Conservation (phyloP, 2,888 invertebrate genomes). For the Cremastinae sp. region DNA sequence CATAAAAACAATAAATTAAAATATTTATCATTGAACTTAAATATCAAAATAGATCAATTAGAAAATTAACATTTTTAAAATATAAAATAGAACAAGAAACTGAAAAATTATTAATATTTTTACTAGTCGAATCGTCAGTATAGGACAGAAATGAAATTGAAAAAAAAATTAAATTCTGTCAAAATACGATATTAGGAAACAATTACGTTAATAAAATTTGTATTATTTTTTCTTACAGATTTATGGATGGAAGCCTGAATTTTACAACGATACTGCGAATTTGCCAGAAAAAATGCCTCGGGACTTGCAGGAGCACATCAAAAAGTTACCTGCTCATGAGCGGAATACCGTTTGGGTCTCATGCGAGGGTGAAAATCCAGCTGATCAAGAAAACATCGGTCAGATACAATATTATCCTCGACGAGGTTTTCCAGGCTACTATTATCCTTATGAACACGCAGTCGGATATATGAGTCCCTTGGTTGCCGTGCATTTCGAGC, state of each 20-base stretch:
- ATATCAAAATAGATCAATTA: too few species aligned
- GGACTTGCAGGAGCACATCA: slow-evolving; percentile 86
- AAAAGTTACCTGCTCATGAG: slow-evolving; percentile 82
- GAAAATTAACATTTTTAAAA: too few species aligned
- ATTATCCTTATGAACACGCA: slow-evolving; percentile 93
- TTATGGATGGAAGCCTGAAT: slow-evolving; percentile 93
- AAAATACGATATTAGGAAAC: too few species aligned
- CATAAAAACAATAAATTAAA: too few species aligned
- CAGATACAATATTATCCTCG: slow-evolving; percentile 90
- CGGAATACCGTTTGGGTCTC: slow-evolving; percentile 94
- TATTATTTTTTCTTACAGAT: slow-evolving; percentile 83
- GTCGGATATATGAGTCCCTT: slow-evolving; percentile 94
- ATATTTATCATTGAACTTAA: too few species aligned
- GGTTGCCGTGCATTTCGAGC: slow-evolving; percentile 91
- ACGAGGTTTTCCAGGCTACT: slow-evolving; percentile 93
- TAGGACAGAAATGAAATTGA: too few species aligned
- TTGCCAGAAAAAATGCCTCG: slow-evolving; percentile 88
- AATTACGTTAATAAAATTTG: too few species aligned
- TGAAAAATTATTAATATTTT: too few species aligned
- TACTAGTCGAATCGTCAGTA: too few species aligned
- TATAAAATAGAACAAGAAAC: too few species aligned
- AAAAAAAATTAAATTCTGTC: too few species aligned
- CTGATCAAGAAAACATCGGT: slow-evolving; percentile 95
- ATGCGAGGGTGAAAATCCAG: slow-evolving; percentile 96
- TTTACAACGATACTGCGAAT: slow-evolving; percentile 86